These are phyloP conservation scores for Chelonus formosanus DNA, from an alignment of 2,888 invertebrate species.

Conservation along the genomic window DNA sequence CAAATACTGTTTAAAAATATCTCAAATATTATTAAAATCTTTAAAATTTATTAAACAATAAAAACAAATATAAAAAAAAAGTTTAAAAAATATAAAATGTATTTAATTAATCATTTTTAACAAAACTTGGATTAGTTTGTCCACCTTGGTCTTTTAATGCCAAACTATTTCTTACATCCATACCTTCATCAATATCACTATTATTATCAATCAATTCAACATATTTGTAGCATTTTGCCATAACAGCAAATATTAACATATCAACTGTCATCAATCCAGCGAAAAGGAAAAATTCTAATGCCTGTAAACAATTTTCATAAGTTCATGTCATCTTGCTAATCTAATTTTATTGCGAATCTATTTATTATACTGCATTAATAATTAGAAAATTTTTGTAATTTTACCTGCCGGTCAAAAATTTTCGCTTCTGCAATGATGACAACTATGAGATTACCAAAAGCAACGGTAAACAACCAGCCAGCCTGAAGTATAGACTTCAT, in stretches of 20 bases:
- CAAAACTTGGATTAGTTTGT: conserved; percentile 31
- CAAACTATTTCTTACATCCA: conserved; percentile 30
- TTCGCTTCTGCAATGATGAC: conserved; percentile 84
- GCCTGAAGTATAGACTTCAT: conserved; percentile 97
- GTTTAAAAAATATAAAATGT: too few relatives aligned
- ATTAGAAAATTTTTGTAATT: conserved; percentile 16
- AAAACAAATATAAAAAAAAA: too few relatives aligned
- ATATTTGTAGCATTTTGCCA: conserved; percentile 85
- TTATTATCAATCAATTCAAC: conserved; percentile 56
- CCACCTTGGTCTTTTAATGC: conserved; percentile 29
- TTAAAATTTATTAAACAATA: too few relatives aligned
- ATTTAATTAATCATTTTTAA: conserved; percentile 6
- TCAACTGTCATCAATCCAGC: conserved; percentile 85
- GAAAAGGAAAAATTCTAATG: conserved; percentile 87
- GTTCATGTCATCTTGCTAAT: conserved; percentile 6
- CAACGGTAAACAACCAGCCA: conserved; percentile 90
- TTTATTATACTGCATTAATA: too few relatives aligned
- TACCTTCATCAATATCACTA: conserved; percentile 1
- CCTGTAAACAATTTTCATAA: conserved; percentile 67
- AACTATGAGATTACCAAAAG: conserved; percentile 93
- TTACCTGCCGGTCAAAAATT: conserved; percentile 80
- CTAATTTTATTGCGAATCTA: neutral
- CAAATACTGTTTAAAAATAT: too few relatives aligned
- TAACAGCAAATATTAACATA: conserved; percentile 80
- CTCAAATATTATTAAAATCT: too few relatives aligned